Conservation (phyloP, 2,113 vertebrate species). For the Melanerpes formicivorus region DNA sequence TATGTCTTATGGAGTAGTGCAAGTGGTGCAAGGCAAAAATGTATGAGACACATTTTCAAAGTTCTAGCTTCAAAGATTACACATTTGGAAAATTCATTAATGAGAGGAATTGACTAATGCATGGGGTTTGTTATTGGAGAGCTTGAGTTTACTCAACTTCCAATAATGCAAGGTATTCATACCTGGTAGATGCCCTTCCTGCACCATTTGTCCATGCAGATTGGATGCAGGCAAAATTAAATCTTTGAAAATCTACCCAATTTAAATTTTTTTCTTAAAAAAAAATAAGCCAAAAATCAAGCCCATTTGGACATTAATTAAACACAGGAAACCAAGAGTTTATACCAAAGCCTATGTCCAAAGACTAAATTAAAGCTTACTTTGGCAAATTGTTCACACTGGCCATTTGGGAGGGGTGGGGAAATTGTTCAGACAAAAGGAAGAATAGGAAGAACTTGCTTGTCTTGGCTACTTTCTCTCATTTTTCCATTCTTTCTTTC, state of each 20-base stretch:
- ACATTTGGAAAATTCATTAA: neutral
- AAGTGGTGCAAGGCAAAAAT: neutral
- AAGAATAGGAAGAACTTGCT: slow-evolving; percentile 81
- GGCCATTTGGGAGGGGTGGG: slow-evolving; percentile 66
- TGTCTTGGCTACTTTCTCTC: slow-evolving; percentile 75
- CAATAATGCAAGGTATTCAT: neutral
- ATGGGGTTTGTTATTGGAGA: neutral
- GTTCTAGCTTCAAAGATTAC: neutral
- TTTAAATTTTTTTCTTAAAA: slow-evolving; percentile 7
- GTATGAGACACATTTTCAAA: neutral
- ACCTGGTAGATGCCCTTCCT: neutral
- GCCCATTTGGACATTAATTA: slow-evolving; percentile 23
- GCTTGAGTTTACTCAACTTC: neutral
- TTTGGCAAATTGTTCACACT: slow-evolving; percentile 67
- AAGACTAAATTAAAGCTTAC: slow-evolving; percentile 71
- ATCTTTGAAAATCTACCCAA: slow-evolving; percentile 4
- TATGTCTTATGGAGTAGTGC: fast-evolving
- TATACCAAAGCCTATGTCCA: slow-evolving; percentile 47
- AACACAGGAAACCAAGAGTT: slow-evolving; percentile 14
- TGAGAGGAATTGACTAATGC: neutral
- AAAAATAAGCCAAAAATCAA: slow-evolving; percentile 33
- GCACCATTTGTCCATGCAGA: neutral
- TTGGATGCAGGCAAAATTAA: neutral
- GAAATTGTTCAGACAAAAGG: slow-evolving; percentile 70
- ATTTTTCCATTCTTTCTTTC: slow-evolving; percentile 72